These are phyloP conservation scores for Iselma pallidipennis DNA, from an alignment of 2,888 invertebrate species.

Conservation along the genomic window DNA sequence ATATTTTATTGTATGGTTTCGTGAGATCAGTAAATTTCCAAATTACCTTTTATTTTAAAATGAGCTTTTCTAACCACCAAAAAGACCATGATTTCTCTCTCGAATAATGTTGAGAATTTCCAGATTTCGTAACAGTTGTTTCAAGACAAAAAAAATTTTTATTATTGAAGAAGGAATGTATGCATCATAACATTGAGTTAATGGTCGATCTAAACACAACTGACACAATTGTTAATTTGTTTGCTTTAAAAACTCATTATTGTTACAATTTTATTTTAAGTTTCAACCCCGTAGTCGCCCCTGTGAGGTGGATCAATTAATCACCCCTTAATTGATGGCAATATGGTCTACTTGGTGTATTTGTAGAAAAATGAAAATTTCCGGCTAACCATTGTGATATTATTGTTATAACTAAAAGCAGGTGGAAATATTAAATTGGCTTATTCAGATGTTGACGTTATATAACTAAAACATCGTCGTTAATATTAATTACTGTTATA, in stretches of 20 bases:
- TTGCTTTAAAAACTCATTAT: too few species aligned
- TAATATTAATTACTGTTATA: slow-evolving; percentile 17
- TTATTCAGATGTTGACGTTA: slow-evolving; percentile 14
- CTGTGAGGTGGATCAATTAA: not conserved
- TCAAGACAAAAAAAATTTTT: too few species aligned
- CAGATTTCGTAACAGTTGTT: too few species aligned
- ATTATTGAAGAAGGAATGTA: too few species aligned
- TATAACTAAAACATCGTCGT: slow-evolving; percentile 12
- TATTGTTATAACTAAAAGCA: not conserved
- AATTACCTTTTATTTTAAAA: slow-evolving; percentile 3
- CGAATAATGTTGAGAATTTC: too few species aligned
- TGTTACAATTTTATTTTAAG: not conserved
- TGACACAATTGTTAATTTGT: too few species aligned
- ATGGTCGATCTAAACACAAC: too few species aligned
- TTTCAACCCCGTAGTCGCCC: not conserved
- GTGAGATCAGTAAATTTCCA: slow-evolving; percentile 19
- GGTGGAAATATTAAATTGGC: slow-evolving; percentile 9
- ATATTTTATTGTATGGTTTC: slow-evolving; percentile 19
- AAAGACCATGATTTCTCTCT: too few species aligned
- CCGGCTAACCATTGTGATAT: not conserved
- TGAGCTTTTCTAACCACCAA: not conserved
- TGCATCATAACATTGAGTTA: too few species aligned
- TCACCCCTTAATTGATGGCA: not conserved
- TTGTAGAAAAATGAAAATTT: not conserved
- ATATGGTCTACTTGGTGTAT: not conserved